These are phyloP conservation scores for Mastomys natalensis DNA, from an alignment of 2,113 vertebrate species.

Conservation along the genomic window DNA sequence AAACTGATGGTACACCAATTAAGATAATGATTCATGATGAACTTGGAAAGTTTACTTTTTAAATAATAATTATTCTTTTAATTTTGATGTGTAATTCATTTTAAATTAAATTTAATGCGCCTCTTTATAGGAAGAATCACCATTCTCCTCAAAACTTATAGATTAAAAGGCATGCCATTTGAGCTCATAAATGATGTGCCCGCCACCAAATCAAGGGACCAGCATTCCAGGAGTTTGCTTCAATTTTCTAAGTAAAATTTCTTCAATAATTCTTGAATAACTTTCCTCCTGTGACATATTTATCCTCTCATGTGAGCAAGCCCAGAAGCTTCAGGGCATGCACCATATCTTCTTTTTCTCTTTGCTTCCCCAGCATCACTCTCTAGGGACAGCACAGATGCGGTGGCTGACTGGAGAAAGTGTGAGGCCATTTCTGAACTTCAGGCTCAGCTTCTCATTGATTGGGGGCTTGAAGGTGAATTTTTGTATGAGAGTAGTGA, in stretches of 20 bases:
- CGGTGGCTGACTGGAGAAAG: conserved; percentile 78
- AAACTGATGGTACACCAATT: neutral
- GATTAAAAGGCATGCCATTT: neutral
- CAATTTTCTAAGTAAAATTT: neutral
- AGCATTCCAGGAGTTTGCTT: neutral
- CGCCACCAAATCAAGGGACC: neutral
- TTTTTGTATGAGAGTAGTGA: conserved; percentile 89
- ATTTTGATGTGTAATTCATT: neutral
- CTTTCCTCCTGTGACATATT: neutral
- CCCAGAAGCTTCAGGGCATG: neutral
- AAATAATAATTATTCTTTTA: neutral
- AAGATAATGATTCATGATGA: neutral
- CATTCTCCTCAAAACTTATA: neutral
- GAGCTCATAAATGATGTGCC: neutral
- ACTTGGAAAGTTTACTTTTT: neutral
- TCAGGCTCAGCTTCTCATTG: conserved; percentile 15
- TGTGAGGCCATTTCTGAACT: too few species aligned
- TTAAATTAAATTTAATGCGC: neutral
- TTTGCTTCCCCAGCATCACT: neutral
- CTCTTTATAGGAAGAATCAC: neutral
- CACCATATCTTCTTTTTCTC: neutral
- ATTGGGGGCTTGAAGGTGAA: conserved; percentile 87
- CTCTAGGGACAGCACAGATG: conserved; percentile 83
- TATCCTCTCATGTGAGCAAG: neutral
- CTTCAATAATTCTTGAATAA: neutral